These are phyloP conservation scores for Sparidentex hasta DNA, from an alignment of 2,797 vertebrate genomes.

Conservation along the genomic window DNA sequence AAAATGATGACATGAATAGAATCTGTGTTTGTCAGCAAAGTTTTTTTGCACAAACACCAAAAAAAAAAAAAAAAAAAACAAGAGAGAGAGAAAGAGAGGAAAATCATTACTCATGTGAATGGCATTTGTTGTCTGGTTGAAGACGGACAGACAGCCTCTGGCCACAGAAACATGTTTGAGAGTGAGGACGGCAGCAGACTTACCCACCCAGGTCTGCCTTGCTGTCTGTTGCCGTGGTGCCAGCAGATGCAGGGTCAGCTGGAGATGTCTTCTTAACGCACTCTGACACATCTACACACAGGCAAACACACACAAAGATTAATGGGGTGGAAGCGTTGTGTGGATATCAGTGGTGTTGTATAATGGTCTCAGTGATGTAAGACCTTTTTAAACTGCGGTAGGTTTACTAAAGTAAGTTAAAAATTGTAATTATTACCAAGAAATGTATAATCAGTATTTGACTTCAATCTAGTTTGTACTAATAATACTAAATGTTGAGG, in stretches of 20 bases:
- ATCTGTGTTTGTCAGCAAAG: slow-evolving; percentile 49
- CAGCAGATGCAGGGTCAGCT: slow-evolving; percentile 59
- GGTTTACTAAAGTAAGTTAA: slow-evolving; percentile 1
- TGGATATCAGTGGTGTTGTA: slow-evolving; percentile 13
- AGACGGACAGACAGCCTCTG: not conserved
- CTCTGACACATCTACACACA: slow-evolving; percentile 66
- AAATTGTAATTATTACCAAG: not conserved
- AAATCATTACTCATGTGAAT: slow-evolving; percentile 7
- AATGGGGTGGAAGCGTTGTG: slow-evolving; percentile 10
- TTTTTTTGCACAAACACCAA: slow-evolving; percentile 13
- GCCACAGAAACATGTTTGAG: not conserved
- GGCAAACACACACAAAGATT: slow-evolving; percentile 19
- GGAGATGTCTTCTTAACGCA: slow-evolving; percentile 68
- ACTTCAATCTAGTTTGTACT: not conserved
- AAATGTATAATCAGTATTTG: not conserved
- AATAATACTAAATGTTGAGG: too few relatives aligned
- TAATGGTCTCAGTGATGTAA: slow-evolving; percentile 7
- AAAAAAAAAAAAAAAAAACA: not conserved
- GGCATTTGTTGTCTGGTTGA: not conserved
- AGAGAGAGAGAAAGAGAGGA: not conserved
- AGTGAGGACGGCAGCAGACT: slow-evolving; percentile 50
- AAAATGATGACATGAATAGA: slow-evolving; percentile 32
- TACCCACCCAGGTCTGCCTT: slow-evolving; percentile 81
- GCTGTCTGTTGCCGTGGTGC: slow-evolving; percentile 57
- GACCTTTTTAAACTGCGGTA: not conserved